Base-by-base conservation (phyloP, 2,113 vertebrate species). In the Pangasianodon hypophthalmus region DNA sequence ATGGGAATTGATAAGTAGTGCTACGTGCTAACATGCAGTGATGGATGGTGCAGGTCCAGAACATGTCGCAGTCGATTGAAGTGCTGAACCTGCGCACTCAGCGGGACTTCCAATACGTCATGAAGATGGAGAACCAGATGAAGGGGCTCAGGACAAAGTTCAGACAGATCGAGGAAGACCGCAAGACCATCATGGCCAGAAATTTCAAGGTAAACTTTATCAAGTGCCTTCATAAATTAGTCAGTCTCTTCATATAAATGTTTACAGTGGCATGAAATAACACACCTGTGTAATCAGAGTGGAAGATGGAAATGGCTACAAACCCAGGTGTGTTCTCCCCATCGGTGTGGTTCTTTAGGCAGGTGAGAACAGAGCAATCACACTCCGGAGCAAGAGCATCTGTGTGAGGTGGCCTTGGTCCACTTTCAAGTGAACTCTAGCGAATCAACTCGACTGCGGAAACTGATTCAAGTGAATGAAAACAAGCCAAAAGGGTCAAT, bases 101-200 rank as follows among this genome's bases (percentile, higher is more conserved):
- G 95, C 97, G 98, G 92, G 98, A 99, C 95, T 99, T 99, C 94
- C 98, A 99, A 91, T 99, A 99, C 37, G 98, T 99, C 93, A 97
- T 99, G 93, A 99, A 99, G 96, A 99, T 99, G 98, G 98, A 99
- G 95, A 99, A 96, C 10, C 98, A 99, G 92, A 99, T 99, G 98
- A 99, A 99, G 92, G 97, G 97, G 90, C 95, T 99, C 90, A 97
- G 98, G 94, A 97, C 96, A 92, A 99, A 98, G 94, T 99, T 99
- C 95, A 96, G 97, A 92, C 98, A 99, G 92, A 97, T 99, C 84
- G 98, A 99, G 94, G 98, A 99, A 84, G 97, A 99, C 93, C 97
- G 97, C 91, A 99, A 99, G 96, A 98, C 97, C 0, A 93, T 98
- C 93, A 97, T 99, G 94, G 97, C 97, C 89, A 98, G 97, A 92